Evolutionary conservation across 37 sponge, comb jelly and placozoan genomes (phyloP).

Genomic region (Hormiphora californensis): DNA sequence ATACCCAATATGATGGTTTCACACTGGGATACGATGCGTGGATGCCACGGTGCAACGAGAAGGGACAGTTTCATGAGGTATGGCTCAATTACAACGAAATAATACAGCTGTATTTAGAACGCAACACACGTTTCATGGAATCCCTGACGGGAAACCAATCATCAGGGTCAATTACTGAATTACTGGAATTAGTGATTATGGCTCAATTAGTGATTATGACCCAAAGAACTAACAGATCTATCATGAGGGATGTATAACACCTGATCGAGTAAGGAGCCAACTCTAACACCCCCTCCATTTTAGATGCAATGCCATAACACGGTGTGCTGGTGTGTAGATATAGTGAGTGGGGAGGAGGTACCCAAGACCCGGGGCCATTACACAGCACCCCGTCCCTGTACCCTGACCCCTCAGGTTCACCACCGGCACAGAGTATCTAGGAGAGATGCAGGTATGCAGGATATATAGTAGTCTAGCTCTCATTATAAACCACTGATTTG

Average conservation of each 20-base stretch:
- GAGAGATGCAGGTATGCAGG: too few relatives aligned
- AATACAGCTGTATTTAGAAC: too few relatives aligned
- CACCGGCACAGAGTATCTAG: too few relatives aligned
- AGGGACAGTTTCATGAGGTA: conserved; percentile 12
- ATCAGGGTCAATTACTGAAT: too few relatives aligned
- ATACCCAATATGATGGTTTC: not conserved
- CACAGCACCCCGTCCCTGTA: not conserved
- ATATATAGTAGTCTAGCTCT: not conserved
- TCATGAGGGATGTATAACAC: too few relatives aligned
- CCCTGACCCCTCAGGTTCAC: too few relatives aligned
- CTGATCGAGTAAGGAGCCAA: not conserved
- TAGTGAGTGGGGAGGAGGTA: not conserved
- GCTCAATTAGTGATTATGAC: too few relatives aligned
- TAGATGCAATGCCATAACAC: not conserved
- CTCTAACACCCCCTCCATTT: not conserved
- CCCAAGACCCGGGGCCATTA: not conserved
- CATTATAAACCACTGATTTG: not conserved
- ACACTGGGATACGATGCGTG: not conserved
- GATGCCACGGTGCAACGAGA: not conserved
- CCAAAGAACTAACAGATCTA: too few relatives aligned
- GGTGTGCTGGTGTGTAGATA: not conserved
- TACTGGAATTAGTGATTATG: too few relatives aligned
- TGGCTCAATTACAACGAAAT: too few relatives aligned
- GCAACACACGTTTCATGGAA: too few relatives aligned
- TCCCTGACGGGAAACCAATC: too few relatives aligned